A percentile compares a stretch with the other conserved stretches of the same genome.
These are phyloP conservation scores for Paramacrobiotus metropolitanus DNA, from an alignment of 1,140 invertebrate genomes.

Conservation along the genomic window DNA sequence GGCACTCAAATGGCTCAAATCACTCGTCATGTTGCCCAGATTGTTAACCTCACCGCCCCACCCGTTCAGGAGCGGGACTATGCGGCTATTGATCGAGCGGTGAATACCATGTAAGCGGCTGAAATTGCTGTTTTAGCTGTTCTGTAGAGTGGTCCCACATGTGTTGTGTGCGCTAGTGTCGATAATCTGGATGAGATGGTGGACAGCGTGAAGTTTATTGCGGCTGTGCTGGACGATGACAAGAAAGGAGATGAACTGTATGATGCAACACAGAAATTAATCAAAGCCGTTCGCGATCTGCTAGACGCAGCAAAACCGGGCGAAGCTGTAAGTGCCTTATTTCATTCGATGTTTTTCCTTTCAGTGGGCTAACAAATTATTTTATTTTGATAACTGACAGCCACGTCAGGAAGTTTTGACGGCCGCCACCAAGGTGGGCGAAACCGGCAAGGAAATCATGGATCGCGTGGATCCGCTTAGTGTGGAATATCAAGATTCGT, in stretches of 20 bases:
- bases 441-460: constrained; percentile 48
- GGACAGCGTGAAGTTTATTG: constrained; percentile 75
- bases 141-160: constrained; percentile 6
- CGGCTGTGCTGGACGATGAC: constrained; percentile 66
- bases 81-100: constrained; percentile 81
- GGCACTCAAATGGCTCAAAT: constrained; percentile 90
- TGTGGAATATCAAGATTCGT: constrained; percentile 35
- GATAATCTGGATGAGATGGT: constrained; percentile 88
- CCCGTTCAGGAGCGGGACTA: constrained; percentile 44
- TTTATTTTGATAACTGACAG: constrained; percentile 25
- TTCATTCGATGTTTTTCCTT: not conserved
- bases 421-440: constrained; percentile 78
- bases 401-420: constrained; percentile 71
- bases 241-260: constrained; percentile 58
- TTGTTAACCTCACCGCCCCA: constrained; percentile 14
- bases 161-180: constrained; percentile 34
- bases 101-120: constrained; percentile 56
- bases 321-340: constrained; percentile 39
- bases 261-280: constrained; percentile 71
- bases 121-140: not conserved
- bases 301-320: constrained; percentile 79
- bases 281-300: constrained; percentile 76
- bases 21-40: constrained; percentile 49
- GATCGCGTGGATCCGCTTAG: not conserved
- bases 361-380: constrained; percentile 14